Percentiles rank a stretch among this genome's conserved stretches.
Evolutionary conservation across 2,797 vertebrate genomes (phyloP).

Genomic region (Myotis planiceps): DNA sequence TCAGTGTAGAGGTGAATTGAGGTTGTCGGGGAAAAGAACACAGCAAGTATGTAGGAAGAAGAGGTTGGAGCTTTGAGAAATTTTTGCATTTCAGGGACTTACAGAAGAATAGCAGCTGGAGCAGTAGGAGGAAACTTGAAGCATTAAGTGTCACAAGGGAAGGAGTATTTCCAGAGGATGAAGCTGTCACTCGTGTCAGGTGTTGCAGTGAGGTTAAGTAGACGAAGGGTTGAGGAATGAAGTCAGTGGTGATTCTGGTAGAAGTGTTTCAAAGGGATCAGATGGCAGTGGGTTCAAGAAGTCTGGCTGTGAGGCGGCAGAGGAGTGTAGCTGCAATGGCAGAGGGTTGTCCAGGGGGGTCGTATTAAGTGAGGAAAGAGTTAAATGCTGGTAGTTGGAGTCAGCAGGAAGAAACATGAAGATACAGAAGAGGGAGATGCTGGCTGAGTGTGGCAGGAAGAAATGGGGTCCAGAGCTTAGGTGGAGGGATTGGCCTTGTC

Average conservation of each 20-base stretch:
- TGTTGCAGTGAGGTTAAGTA: not conserved
- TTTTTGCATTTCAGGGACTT: not conserved
- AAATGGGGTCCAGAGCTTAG: not conserved
- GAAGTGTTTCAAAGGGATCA: not conserved
- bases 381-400: not conserved
- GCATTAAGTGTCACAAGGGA: not conserved
- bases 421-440: not conserved
- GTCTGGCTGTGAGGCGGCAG: not conserved
- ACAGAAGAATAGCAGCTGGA: not conserved
- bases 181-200: not conserved
- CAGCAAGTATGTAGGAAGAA: not conserved
- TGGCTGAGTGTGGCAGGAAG: not conserved
- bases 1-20: not conserved
- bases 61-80: not conserved
- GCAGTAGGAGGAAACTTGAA: not conserved
- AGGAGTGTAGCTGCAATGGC: not conserved
- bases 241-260: not conserved
- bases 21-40: not conserved
- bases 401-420: not conserved
- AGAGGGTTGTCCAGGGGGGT: not conserved
- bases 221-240: not conserved
- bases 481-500: not conserved
- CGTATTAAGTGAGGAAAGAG: not conserved
- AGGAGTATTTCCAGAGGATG: not conserved
- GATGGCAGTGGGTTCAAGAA: not conserved